These are phyloP conservation scores for Pipistrellus kuhlii DNA, from an alignment of 2,797 vertebrate genomes.

Conservation along the genomic window DNA sequence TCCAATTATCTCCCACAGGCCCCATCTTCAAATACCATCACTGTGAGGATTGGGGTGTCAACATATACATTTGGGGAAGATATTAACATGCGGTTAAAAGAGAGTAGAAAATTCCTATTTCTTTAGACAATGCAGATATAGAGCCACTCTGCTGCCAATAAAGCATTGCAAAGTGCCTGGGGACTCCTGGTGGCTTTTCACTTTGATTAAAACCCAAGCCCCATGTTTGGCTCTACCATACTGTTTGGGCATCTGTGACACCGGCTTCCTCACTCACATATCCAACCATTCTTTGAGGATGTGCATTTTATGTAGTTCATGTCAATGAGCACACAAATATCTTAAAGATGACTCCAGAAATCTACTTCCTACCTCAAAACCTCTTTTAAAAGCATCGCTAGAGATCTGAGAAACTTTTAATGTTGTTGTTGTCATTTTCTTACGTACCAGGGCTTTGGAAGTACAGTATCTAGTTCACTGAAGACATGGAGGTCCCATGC, in stretches of 20 bases:
- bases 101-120: not conserved
- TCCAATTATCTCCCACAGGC: not conserved
- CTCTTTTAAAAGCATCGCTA: not conserved
- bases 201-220: not conserved
- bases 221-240: not conserved
- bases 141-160: not conserved
- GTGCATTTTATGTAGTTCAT: not conserved
- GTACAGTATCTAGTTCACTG: not conserved
- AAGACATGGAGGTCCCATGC: not conserved
- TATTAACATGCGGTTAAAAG: not conserved
- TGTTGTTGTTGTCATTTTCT: not conserved
- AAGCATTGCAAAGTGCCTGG: not conserved
- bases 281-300: not conserved
- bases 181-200: not conserved
- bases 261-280: not conserved
- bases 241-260: not conserved
- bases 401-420: not conserved
- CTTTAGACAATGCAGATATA: not conserved
- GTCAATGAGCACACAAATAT: not conserved
- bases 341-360: not conserved
- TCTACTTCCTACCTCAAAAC: not conserved
- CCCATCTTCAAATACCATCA: not conserved
- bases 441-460: not conserved
- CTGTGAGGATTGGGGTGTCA: not conserved
- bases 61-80: not conserved